Percentiles rank a stretch among this genome's conserved stretches.
These are phyloP conservation scores for Hylia prasina DNA, from an alignment of 2,113 vertebrate genomes.

Conservation along the genomic window DNA sequence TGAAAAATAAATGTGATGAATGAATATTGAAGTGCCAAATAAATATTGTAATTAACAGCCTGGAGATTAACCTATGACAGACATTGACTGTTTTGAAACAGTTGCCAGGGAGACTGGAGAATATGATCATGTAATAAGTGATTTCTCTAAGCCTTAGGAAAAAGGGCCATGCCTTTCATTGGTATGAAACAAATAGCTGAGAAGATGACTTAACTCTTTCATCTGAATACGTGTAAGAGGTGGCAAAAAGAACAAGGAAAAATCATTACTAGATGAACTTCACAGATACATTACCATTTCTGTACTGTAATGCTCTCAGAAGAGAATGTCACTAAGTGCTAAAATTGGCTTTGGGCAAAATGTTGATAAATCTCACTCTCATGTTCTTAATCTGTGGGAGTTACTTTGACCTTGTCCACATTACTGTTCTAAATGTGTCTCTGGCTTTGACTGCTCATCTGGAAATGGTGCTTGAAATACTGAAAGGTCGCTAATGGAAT, in stretches of 20 bases:
- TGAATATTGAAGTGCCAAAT: background rate
- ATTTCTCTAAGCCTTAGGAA: background rate
- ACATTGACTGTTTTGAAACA: slow-evolving; percentile 7
- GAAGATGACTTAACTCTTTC: background rate
- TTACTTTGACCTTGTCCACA: background rate
- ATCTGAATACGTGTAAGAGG: background rate
- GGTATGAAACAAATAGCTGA: slow-evolving; percentile 20
- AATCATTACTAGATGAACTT: background rate
- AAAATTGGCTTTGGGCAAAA: background rate
- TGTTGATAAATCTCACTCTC: background rate
- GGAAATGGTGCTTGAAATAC: background rate
- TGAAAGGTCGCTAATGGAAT: slow-evolving; percentile 23
- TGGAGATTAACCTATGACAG: background rate
- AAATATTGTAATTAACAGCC: background rate
- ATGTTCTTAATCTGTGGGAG: background rate
- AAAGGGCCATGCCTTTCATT: background rate
- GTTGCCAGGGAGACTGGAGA: slow-evolving; percentile 2
- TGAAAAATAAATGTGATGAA: background rate
- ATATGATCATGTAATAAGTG: background rate
- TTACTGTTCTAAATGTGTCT: background rate
- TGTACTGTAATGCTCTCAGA: background rate
- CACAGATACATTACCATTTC: background rate
- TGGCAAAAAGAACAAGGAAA: background rate
- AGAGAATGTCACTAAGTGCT: background rate
- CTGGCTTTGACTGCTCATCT: slow-evolving; percentile 2